Evolutionary conservation across 2,113 vertebrate species (phyloP), one percentile per base, ranked within the genome.

Genomic region (Fregetta grallaria): DNA sequence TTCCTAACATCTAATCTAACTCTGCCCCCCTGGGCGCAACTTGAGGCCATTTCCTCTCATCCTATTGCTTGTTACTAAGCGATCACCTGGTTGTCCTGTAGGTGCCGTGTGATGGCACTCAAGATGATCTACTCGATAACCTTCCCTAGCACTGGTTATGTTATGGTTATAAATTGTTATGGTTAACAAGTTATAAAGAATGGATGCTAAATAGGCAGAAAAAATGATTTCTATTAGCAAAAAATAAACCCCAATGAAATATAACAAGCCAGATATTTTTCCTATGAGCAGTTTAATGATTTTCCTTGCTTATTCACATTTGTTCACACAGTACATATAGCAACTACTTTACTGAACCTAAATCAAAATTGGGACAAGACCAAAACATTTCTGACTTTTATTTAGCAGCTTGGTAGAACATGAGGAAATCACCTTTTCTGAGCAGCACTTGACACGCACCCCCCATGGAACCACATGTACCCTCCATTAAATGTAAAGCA

Each of bases 101-200:
- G 1, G 1, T 58, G 71, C 11, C 0, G 0, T 1, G 3, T 36
- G 16, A 27, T 30, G 11, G 38, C 7, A 23, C 6, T 22, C 5
- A 32, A 9, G 32, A 53, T 1, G 1, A 74, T 21, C 40, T 49
- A 26, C n/a, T 83, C 49, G 44, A 20, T 1, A 3, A 40, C 40
- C 0, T 2, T 8, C 27, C 32, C 20, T 7, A 9, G 14, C 26
- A 73, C 34, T 22, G 22, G 5, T 52, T 26, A 62, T 26, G 13
- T 45, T 52, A 40, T 13, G 16, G 34, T 50, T 62, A 16, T 26
- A 62, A 36, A 19, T 27, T 56, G 32, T 47, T 26, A 29, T 3
- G 5, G 15, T 65, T 83, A 62, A 58, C 10, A 74, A 59, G 9
- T 58, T 62, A 63, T 65, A 91, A 88, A 53, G 22, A 94, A 74